Percentiles rank a stretch among this genome's conserved stretches.
phyloP scores from a whole-genome alignment of 2,113 vertebrate species.

The Xiphophorus maculatus region DNA sequence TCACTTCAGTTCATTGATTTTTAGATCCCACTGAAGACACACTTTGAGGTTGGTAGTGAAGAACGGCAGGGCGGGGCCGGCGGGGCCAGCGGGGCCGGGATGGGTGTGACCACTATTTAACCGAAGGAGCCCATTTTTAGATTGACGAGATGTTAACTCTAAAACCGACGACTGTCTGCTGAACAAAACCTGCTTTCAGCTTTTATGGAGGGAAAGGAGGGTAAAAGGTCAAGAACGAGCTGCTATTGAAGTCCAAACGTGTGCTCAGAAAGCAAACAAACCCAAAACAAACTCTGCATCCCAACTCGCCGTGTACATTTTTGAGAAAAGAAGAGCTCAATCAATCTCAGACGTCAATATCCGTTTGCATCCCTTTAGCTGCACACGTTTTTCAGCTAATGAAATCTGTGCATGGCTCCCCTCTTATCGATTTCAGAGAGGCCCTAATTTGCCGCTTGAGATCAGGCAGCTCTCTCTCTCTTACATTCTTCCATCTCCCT shows the following conservation, averaged over 20 bases:
- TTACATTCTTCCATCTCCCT: constrained; percentile 10
- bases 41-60: constrained; percentile 34
- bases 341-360: constrained; percentile 88
- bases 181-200: constrained; percentile 36
- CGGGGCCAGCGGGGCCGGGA: background rate
- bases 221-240: constrained; percentile 61
- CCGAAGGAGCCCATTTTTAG: constrained; percentile 50
- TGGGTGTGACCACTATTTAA: constrained; percentile 47
- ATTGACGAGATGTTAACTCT: constrained; percentile 33
- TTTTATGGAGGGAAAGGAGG: constrained; percentile 39
- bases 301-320: constrained; percentile 76
- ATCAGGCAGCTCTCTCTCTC: constrained; percentile 65
- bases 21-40: constrained; percentile 59
- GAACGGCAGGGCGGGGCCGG: background rate
- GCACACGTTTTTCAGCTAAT: constrained; percentile 82
- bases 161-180: constrained; percentile 43
- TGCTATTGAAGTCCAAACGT: constrained; percentile 63
- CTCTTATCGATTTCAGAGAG: constrained; percentile 82
- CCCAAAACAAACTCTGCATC: constrained; percentile 78
- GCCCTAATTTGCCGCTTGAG: constrained; percentile 84
- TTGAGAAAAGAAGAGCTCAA: constrained; percentile 86
- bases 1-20: constrained; percentile 77
- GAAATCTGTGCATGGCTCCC: constrained; percentile 79
- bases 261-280: constrained; percentile 57
- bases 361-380: constrained; percentile 87